Evolutionary conservation across 2,888 invertebrate genomes (phyloP).

Genomic region (Aleiodes testaceus): DNA sequence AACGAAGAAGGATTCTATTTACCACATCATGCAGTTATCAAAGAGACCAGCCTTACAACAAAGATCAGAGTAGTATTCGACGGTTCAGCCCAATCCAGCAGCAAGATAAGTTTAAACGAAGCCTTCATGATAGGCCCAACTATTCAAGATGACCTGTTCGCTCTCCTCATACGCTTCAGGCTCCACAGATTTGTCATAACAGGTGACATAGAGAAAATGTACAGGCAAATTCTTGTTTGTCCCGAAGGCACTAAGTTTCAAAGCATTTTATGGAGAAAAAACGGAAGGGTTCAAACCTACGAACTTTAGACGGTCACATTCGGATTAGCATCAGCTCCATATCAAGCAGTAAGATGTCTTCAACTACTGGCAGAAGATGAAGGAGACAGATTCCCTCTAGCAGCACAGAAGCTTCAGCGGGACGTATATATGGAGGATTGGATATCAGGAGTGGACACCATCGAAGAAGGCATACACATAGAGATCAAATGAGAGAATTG

Average conservation of each 20-base stretch:
- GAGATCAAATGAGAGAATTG: constrained; percentile 42
- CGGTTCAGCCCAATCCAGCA: constrained; percentile 46
- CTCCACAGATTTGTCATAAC: constrained; percentile 52
- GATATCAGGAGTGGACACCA: constrained; percentile 43
- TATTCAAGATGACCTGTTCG: constrained; percentile 54
- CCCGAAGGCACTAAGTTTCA: constrained; percentile 50
- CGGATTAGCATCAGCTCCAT: constrained; percentile 53
- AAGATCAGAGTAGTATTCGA: constrained; percentile 53
- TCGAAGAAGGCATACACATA: constrained; percentile 33
- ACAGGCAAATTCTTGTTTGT: constrained; percentile 49
- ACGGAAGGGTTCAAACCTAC: constrained; percentile 44
- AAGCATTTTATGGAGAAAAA: constrained; percentile 44
- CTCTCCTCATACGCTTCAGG: constrained; percentile 54
- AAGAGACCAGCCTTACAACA: constrained; percentile 49
- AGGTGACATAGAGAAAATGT: constrained; percentile 62
- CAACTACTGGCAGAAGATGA: constrained; percentile 55
- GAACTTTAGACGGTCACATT: constrained; percentile 47
- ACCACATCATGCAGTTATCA: constrained; percentile 49
- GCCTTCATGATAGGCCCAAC: constrained; percentile 53
- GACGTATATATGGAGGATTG: constrained; percentile 52
- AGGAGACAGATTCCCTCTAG: constrained; percentile 31
- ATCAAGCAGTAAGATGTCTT: constrained; percentile 52
- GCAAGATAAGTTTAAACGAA: constrained; percentile 55
- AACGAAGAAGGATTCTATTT: constrained; percentile 1
- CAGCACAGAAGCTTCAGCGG: constrained; percentile 30